Percentiles rank a stretch among this genome's conserved stretches.
These are phyloP conservation scores for Sycobia sp. DNA, from an alignment of 1,140 invertebrate genomes.

Conservation along the genomic window DNA sequence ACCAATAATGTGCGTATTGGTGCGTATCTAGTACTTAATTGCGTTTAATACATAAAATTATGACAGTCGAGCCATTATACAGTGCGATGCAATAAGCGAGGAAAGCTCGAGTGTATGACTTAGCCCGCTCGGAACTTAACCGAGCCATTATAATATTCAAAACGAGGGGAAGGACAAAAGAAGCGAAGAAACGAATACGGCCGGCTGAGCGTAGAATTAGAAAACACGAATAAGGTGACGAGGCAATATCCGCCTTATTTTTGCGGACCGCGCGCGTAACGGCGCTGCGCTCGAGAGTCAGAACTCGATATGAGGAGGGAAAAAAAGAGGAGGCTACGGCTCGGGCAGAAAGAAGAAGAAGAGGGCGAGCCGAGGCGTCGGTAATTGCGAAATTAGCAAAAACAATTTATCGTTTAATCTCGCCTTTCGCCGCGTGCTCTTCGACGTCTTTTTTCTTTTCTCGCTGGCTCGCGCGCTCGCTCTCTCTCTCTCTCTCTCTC, in stretches of 20 bases:
- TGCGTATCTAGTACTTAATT: too few relatives aligned
- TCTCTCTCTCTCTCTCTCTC: background rate
- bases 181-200: background rate
- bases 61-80: too few relatives aligned
- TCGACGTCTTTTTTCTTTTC: too few relatives aligned
- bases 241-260: conserved; percentile 22
- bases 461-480: conserved; percentile 27
- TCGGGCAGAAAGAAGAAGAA: background rate
- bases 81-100: too few relatives aligned
- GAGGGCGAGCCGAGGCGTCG: conserved; percentile 16
- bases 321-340: conserved; percentile 30
- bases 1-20: too few relatives aligned
- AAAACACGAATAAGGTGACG: conserved; percentile 23
- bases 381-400: conserved; percentile 55
- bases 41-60: too few relatives aligned
- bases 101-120: too few relatives aligned
- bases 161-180: background rate
- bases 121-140: background rate
- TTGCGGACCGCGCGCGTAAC: background rate
- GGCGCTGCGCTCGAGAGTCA: background rate
- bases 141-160: too few relatives aligned
- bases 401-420: conserved; percentile 57
- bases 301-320: too few relatives aligned
- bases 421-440: conserved; percentile 42
- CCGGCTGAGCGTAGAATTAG: background rate